A percentile compares a stretch with the other conserved stretches of the same genome.
phyloP scores from a whole-genome alignment of 2,113 vertebrate genomes.

The Siniperca knerii region DNA sequence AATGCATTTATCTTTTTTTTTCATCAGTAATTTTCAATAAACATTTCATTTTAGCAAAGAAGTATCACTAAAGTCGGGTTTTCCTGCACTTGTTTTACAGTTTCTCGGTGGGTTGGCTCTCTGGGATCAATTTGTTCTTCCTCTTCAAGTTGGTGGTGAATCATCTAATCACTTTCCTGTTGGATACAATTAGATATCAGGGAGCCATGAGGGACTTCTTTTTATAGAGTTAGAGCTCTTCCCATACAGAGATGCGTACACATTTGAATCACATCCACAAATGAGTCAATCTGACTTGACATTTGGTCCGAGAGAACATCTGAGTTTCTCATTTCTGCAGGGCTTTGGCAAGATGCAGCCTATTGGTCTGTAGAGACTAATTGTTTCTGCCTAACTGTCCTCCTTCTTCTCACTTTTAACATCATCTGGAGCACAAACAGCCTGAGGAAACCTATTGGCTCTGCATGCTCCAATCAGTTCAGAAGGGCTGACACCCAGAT shows the following conservation, averaged over 20 bases:
- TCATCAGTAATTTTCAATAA: background rate
- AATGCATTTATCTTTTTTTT: background rate
- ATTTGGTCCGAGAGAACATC: slow-evolving; percentile 61
- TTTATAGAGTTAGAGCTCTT: slow-evolving; percentile 41
- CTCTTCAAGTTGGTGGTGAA: slow-evolving; percentile 14
- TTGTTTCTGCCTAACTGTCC: slow-evolving; percentile 60
- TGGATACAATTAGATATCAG: background rate
- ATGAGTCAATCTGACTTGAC: slow-evolving; percentile 71
- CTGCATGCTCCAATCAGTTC: slow-evolving; percentile 47
- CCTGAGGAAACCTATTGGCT: slow-evolving; percentile 60
- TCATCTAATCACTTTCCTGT: slow-evolving; percentile 16
- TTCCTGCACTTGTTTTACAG: background rate
- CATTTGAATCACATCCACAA: slow-evolving; percentile 65
- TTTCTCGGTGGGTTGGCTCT: background rate
- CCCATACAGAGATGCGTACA: slow-evolving; percentile 40
- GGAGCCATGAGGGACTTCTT: slow-evolving; percentile 18
- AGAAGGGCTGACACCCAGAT: slow-evolving; percentile 79
- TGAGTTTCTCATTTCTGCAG: slow-evolving; percentile 58
- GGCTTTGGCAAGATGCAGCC: slow-evolving; percentile 36
- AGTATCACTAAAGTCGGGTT: background rate
- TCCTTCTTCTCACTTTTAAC: slow-evolving; percentile 43
- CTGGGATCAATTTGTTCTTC: slow-evolving; percentile 27
- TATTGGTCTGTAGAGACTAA: slow-evolving; percentile 61
- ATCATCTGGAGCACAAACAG: slow-evolving; percentile 69
- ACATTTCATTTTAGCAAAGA: background rate